Percentiles rank a stretch among this genome's conserved stretches.
Conservation (phyloP, 1,140 invertebrate species). For the Bicyclus anynana region DNA sequence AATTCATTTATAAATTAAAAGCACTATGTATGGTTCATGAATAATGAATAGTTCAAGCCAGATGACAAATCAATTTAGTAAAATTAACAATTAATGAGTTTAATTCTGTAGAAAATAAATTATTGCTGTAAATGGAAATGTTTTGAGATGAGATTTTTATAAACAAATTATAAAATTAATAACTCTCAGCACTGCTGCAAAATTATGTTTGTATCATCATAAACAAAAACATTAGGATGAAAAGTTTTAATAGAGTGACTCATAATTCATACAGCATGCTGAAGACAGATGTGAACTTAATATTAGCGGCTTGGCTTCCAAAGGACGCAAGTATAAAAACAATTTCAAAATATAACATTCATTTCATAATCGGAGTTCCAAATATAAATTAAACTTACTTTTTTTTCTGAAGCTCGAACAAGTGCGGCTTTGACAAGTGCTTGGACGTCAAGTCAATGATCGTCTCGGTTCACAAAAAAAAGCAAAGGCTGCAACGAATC, state of each 20-base stretch:
- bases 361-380: constrained; percentile 1
- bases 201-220: constrained; percentile 19
- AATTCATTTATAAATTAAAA: constrained; percentile 6
- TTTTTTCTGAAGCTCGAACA: constrained; percentile 26
- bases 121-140: too few species aligned
- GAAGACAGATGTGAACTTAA: constrained; percentile 21
- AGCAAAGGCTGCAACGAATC: constrained; percentile 32
- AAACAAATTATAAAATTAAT: too few species aligned
- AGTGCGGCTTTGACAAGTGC: constrained; percentile 28
- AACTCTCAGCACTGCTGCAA: neutral
- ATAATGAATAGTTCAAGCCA: constrained; percentile 5
- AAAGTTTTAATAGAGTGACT: constrained; percentile 19
- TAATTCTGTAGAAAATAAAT: too few species aligned
- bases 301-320: constrained; percentile 7
- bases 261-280: constrained; percentile 29
- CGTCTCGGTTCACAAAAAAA: constrained; percentile 31
- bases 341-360: neutral
- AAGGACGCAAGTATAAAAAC: constrained; percentile 5
- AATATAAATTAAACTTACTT: constrained; percentile 31
- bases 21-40: neutral
- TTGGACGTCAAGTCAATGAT: constrained; percentile 32
- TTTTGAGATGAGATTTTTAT: too few species aligned
- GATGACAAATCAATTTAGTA: neutral
- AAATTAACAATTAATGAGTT: too few species aligned
- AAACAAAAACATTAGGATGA: constrained; percentile 32